Base-by-base conservation (phyloP, 2,797 vertebrate genomes). In the Microcaecilia unicolor region DNA sequence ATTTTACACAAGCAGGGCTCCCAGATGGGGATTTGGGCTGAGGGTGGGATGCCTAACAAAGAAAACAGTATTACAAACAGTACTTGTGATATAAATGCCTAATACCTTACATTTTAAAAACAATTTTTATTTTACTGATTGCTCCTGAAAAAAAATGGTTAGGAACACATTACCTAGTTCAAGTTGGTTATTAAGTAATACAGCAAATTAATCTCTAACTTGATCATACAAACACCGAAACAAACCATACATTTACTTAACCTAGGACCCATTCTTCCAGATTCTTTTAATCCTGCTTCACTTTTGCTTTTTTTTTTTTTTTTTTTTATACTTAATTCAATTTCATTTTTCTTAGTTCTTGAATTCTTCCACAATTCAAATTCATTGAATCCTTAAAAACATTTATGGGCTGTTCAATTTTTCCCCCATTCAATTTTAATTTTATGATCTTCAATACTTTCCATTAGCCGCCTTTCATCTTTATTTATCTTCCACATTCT, bases 391-490 rank as follows among this genome's bases (percentile, higher is more conserved):
- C 86, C 88, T 89, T 88, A 90, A 90, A 77, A 78, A 85, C 89
- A n/a, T n/a, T n/a, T n/a, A n/a, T n/a, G n/a, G n/a, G n/a, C n/a
- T 78, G 87, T 91, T 88, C 85, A 87, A 87, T 81, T 83, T 83
- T 89, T 83, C 89, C 81, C 87, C 89, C 80, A 82, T 84, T 90
- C 88, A 88, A 87, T 88, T 89, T 84, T 89, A 90, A 87, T 88
- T 87, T 89, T 93, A 91, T 90, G 95, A 91, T 89, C 92, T 90
- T 86, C 91, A 90, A 85, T 84, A 83, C 74, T 94, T 90, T 89
- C 90, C 91, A 94, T 91, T 87, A 94, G 92, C 90, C 91, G 93
- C 92, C 91, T 86, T 90, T 92, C 91, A 95, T 97, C 91, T 93
- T 93, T 89, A 87, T 89, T 80, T 82, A 90, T 93, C 91, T 94